phyloP scores from a whole-genome alignment of 1,140 invertebrate species.

The Prorops nasuta region DNA sequence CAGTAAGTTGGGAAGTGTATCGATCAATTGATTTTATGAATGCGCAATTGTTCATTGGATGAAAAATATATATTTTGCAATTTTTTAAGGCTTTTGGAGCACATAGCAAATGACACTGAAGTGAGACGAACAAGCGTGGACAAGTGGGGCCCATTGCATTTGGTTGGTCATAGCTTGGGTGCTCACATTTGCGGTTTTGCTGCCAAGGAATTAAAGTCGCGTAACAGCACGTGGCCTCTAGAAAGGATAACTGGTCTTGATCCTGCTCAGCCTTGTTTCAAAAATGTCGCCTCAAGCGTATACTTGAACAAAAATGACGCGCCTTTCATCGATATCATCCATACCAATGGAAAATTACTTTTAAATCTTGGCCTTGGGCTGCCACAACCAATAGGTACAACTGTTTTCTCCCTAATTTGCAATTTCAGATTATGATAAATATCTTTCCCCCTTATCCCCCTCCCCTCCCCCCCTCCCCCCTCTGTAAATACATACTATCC shows the following conservation, averaged over 20 bases:
- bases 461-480: background rate
- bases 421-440: too few species aligned
- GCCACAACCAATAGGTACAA: constrained; percentile 56
- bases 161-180: constrained; percentile 65
- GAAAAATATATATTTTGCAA: constrained; percentile 7
- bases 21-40: background rate
- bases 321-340: constrained; percentile 70
- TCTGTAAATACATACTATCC: background rate
- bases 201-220: constrained; percentile 54
- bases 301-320: constrained; percentile 62
- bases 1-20: constrained; percentile 35
- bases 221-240: constrained; percentile 32
- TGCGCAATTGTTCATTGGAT: background rate
- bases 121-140: background rate
- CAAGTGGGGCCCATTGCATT: constrained; percentile 49
- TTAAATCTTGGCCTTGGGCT: constrained; percentile 59
- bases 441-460: too few species aligned
- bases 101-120: constrained; percentile 26
- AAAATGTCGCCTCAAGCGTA: constrained; percentile 46
- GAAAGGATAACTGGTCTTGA: constrained; percentile 59
- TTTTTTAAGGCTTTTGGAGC: constrained; percentile 37
- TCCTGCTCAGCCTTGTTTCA: constrained; percentile 67
- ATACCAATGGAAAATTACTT: constrained; percentile 60
- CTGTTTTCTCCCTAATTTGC: too few species aligned
- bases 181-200: constrained; percentile 63